These are phyloP conservation scores for Caenorhabditis inopinata DNA, from an alignment of 1,140 invertebrate species.

Conservation along the genomic window DNA sequence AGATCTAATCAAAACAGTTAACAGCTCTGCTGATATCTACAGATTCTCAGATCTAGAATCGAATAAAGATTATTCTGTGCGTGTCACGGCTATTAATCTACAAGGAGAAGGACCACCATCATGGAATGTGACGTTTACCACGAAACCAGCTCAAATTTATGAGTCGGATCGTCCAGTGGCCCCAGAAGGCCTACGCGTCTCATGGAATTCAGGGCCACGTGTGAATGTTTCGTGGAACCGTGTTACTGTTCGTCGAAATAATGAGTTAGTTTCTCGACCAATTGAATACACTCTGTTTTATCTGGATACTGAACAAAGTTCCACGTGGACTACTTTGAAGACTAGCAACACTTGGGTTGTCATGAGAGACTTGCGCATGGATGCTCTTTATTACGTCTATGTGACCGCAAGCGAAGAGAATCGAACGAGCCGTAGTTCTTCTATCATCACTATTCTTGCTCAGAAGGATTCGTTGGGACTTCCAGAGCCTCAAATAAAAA, in stretches of 20 bases:
- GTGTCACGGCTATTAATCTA: neutral
- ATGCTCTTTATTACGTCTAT: constrained; percentile 34
- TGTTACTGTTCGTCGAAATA: neutral
- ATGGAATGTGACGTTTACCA: constrained; percentile 39
- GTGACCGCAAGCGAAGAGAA: constrained; percentile 16
- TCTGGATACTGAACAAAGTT: neutral
- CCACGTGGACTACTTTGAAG: neutral
- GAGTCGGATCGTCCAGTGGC: constrained; percentile 18
- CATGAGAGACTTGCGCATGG: constrained; percentile 24
- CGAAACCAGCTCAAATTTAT: neutral
- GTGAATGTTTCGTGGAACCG: constrained; percentile 41
- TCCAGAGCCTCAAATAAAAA: constrained; percentile 32
- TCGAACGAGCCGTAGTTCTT: constrained; percentile 18
- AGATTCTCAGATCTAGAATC: neutral
- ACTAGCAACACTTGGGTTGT: constrained; percentile 41
- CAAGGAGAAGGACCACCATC: constrained; percentile 39
- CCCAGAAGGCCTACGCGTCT: constrained; percentile 15
- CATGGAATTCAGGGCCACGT: constrained; percentile 37
- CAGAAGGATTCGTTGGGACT: constrained; percentile 1
- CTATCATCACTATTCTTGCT: constrained; percentile 28
- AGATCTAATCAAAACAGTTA: neutral
- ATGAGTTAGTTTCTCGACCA: neutral
- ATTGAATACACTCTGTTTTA: constrained; percentile 15
- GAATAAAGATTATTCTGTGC: neutral
- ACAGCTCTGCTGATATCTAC: constrained; percentile 30